Base-by-base conservation (phyloP, 2,888 invertebrate species). In the Drosophila setosimentum region DNA sequence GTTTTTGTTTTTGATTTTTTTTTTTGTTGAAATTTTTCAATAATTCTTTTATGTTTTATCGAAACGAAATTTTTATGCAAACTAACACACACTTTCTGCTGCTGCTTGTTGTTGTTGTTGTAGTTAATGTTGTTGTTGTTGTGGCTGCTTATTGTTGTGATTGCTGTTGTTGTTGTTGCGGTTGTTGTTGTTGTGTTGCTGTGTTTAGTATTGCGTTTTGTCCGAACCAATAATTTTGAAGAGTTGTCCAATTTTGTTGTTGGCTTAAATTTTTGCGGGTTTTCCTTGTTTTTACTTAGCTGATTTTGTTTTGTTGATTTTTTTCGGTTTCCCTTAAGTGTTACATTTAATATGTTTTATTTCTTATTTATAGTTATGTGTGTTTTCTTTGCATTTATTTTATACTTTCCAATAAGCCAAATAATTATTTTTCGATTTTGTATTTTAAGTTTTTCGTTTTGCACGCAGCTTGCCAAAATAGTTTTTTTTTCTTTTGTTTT, bases 201-300 rank as follows among this genome's bases (percentile, higher is more conserved):
- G 91, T 91, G 91, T 85, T 81, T 89, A 91, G 90, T 91, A 83
- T 88, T 90, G 90, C 92, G 85, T 83, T 87, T 74, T 91, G 91
- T 92, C 92, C 92, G 92, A 92, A 92, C 92, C 92, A 92, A 92
- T 92, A 92, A 92, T 92, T 92, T 92, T 92, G 93, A 92, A 92
- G 89, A 92, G 86, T 87, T 89, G 82, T 89, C 92, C 91, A 91
- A 91, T 91, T 91, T 91, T 81, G 82, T 89, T 87, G 82, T 75
- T 85, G 80, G 80, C 87, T 91, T 91, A 91, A 91, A 91, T 91
- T 91, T 89, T 91, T 79, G 80, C 78, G 77, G 81, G 83, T 89
- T 89, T 80, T 74, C 71, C 58, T 81, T 76, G 70, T 66, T 73
- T 73, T 61, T 51, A 63, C 35, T 82, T 70, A 76, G 69, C 67